Evolutionary conservation across 2,113 vertebrate genomes (phyloP), one percentile per base, ranked within the genome.

Genomic region (Dromaius novaehollandiae): DNA sequence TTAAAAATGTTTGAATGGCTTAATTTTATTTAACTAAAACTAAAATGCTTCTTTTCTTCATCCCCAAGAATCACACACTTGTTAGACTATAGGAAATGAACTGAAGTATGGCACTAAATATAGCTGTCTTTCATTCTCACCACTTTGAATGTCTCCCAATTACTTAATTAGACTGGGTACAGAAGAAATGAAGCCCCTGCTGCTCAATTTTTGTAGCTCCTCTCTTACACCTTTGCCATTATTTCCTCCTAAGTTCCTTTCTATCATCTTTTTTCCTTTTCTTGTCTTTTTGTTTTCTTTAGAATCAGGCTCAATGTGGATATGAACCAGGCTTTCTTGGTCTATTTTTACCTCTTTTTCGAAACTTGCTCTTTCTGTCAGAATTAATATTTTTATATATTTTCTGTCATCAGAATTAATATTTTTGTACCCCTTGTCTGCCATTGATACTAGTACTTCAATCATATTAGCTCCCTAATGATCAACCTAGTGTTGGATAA

Each of bases 71-170:
- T 93, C 68, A 66, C 69, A 82, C 26, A 63, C 60, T 77, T 88
- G 60, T 80, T 89, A 89, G 87, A 80, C 93, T 81, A 5, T 88
- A 91, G 94, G 95, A 97, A 95, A 97, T 94, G 40, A 96, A 38
- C 91, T 82, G 66, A 69, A 88, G 55, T 74, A 25, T 50, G 51
- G 32, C 53, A 83, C 93, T 96, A 97, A 95, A 93, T 93, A 82
- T 94, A 95, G 68, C 75, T 82, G 60, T 51, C 46, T 95, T 95
- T 94, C 58, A 93, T 97, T 97, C 92, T 96, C 94, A 91, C 85
- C 34, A 21, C 89, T 95, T 88, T 24, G 75, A 91, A 28, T 74
- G 22, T 83, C 44, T 95, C 85, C 82, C 86, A 75, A 61, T 95
- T 95, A 86, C 78, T 91, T 95, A 94, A 94, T 93, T 64, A 82